Evolutionary conservation across 2,113 vertebrate species (phyloP), one percentile per base, ranked within the genome.

Genomic region (Dipodomys spectabilis): DNA sequence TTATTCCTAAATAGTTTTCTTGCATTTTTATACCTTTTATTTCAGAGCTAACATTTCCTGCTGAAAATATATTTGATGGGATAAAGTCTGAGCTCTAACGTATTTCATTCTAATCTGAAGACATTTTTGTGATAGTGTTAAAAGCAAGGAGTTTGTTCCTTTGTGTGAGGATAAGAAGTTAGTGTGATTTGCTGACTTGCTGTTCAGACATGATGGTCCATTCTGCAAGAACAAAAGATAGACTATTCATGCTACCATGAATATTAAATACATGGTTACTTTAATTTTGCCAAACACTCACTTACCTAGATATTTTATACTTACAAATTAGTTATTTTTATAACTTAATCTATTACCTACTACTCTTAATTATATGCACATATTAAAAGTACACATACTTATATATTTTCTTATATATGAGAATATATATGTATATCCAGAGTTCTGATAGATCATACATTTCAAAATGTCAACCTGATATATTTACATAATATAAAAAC

Each of bases 271-370:
- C 12, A 13, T 53, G 49, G 49, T 53, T 53, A 39, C 75, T 39
- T 89, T 82, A 73, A 57, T 82, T 86, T 64, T 44, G 90, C 13
- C 67, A 90, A 44, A 65, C 65, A 74, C 35, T 86, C 12, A 45
- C 25, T 23, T 83, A 4, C 1, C 11, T 86, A 19, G 15, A 62
- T 49, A 64, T n/a, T 67, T 78, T 67, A 79, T 74, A 82, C 5
- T 72, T 62, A 7, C 65, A 75, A 49, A 5, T 75, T 84, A 19
- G 1, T 11, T 53, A 53, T 13, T 53, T 53, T 53, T 53, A 39
- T 39, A 39, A 39, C 39, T n/a, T n/a, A 39, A 39, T 39, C 49
- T 53, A 53, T 53, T 53, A 53, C 49, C 49, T 53, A 53, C 49
- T 53, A 53, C 44, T 68, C 9, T 30, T 68, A 4, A 62, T 3